Base-by-base conservation (phyloP, 2,113 vertebrate species). In the Phrynosoma blainvillii region DNA sequence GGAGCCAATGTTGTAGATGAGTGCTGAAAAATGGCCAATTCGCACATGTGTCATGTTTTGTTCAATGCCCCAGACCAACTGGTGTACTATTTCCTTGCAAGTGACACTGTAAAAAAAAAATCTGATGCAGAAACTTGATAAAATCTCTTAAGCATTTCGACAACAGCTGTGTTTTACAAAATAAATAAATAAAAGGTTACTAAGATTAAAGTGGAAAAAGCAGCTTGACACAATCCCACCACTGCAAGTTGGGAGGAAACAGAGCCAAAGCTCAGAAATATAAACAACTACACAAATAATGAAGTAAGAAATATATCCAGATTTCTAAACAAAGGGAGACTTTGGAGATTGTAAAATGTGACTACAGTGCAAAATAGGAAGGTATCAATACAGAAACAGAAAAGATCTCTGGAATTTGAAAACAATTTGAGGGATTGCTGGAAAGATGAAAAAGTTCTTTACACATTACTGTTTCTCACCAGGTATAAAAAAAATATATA, bases 41-140 rank as follows among this genome's bases (percentile, higher is more conserved):
- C 92, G 18, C 54, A 90, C 59, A 52, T 59, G 32, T 92, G 81
- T 88, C 56, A 4, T 88, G 32, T 56, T 91, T 88, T 79, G 89
- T 87, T 88, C 87, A 80, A 83, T 87, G 85, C 52, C 87, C n/a
- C 92, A 84, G 93, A 94, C 79, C 86, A 82, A 80, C 47, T 91
- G 65, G 86, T 87, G 42, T 84, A 90, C 52, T 79, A 82, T 92
- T 94, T 93, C 93, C 89, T 94, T 91, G 88, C 85, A 90, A 94
- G 70, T 87, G 71, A 54, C 40, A 89, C 25, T 25, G 77, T 27
- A 88, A 93, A 59, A 93, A 59, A 52, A 84, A 10, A 47, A 87
- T 88, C 52, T 90, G 88, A 84, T 84, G 68, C 82, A 56, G 90
- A 91, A 92, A 1, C 16, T 87, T 85, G 80, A 92, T 87, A 89